Base-by-base conservation (phyloP, 2,113 vertebrate species). In the Azemiops feae region DNA sequence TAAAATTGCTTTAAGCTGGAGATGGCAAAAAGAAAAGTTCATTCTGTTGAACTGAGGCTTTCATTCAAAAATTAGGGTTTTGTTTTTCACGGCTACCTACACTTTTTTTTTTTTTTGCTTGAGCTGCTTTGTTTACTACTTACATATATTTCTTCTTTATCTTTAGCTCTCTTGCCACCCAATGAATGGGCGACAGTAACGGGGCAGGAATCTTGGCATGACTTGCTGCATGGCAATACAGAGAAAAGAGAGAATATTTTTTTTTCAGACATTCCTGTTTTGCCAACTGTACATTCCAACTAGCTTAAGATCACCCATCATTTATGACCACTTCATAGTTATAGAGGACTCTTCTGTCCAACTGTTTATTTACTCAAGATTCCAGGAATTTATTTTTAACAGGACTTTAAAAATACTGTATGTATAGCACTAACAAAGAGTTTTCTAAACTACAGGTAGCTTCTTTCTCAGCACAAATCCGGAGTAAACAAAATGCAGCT, bases 251-350 rank as follows among this genome's bases (percentile, higher is more conserved):
- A 95, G 95, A 85, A 94, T 95, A 96, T 96, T 95, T 95, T 96
- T 96, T 95, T 94, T 47, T 95, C 96, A 96, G 93, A 16, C 96
- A 96, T 92, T 86, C 89, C 90, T 93, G 18, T 81, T 47, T 95
- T 96, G 96, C 96, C 96, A 97, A 97, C 95, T 96, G 95, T 96
- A 96, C 96, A 97, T 97, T 97, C 97, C 97, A 97, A 94, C 96
- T 96, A 95, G 96, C 95, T 97, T 96, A 97, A 96, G 94, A 97
- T 97, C 93, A 95, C 96, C 96, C 95, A 97, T 97, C 95, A 96
- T 97, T 97, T 97, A 94, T 97, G 96, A 96, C 97, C 97, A 96
- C 93, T 95, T 96, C 85, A 0, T 97, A 96, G 94, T 94, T 94
- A 96, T 94, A 97, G 96, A 96, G 81, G 93, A 92, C 94, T 96